These are phyloP conservation scores for Platyrinchus mystaceus DNA, from an alignment of 2,797 vertebrate genomes.

Conservation along the genomic window DNA sequence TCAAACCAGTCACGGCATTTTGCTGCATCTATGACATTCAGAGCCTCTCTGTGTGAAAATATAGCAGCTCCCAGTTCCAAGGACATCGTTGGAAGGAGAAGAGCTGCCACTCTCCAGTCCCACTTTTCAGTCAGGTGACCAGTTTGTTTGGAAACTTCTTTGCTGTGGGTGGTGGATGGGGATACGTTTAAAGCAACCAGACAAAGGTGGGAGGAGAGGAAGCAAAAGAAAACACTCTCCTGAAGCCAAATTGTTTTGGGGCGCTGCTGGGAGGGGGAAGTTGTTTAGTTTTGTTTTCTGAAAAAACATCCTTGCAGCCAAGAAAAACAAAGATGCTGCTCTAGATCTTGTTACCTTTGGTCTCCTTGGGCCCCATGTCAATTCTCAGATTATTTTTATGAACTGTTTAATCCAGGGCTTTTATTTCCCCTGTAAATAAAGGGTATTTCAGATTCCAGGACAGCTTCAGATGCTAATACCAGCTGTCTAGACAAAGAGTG, in stretches of 20 bases:
- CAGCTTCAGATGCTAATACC: conserved; percentile 66
- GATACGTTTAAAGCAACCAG: neutral
- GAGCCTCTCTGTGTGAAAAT: neutral
- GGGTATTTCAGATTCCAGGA: conserved; percentile 60
- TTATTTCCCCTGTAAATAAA: conserved; percentile 66
- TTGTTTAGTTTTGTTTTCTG: conserved; percentile 30
- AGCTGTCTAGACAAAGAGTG: conserved; percentile 76
- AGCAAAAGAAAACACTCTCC: neutral
- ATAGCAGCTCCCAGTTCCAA: neutral
- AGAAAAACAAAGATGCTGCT: conserved; percentile 30
- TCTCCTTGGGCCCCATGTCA: neutral
- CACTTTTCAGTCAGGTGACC: rapidly evolving
- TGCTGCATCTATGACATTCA: neutral
- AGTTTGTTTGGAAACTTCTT: neutral
- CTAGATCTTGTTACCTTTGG: conserved; percentile 50
- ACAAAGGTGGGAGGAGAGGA: neutral
- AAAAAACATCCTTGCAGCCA: conserved; percentile 44
- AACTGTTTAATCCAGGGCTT: conserved; percentile 65
- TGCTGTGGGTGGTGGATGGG: neutral
- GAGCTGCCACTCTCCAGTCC: neutral
- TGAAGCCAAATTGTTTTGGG: neutral
- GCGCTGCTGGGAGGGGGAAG: neutral
- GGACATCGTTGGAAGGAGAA: neutral
- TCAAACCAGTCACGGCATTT: neutral
- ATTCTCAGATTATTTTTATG: conserved; percentile 62